Conservation (phyloP, 2,797 vertebrate genomes). For the Podarcis siculus region DNA sequence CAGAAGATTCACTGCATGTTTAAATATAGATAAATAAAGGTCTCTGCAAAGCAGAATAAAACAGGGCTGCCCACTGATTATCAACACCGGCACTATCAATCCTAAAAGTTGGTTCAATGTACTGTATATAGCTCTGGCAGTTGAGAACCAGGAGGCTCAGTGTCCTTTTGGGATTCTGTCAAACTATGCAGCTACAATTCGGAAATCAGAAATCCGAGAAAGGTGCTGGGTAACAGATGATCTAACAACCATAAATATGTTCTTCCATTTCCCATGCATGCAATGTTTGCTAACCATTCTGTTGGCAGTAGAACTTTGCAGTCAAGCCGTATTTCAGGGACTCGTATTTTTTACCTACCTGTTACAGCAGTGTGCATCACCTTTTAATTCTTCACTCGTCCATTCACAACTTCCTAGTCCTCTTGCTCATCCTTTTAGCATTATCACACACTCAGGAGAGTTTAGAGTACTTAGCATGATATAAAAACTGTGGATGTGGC, state of each 20-base stretch:
- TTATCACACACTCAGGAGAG: not conserved
- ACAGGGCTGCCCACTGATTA: not conserved
- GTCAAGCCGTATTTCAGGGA: not conserved
- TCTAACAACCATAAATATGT: conserved; percentile 30
- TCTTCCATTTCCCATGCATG: conserved; percentile 54
- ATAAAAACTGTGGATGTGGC: too few relatives aligned
- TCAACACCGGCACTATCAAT: not conserved
- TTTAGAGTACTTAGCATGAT: not conserved
- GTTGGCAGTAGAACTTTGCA: conserved; percentile 54
- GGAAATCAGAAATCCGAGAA: conserved; percentile 53
- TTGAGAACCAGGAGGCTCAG: conserved; percentile 40
- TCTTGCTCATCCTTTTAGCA: not conserved
- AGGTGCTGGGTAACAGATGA: conserved; percentile 41
- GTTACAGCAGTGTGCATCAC: not conserved
- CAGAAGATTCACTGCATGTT: not conserved
- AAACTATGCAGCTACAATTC: conserved; percentile 54
- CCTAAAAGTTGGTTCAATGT: not conserved
- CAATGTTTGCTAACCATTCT: conserved; percentile 56
- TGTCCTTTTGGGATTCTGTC: conserved; percentile 46
- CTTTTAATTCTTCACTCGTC: not conserved
- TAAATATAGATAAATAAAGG: not conserved
- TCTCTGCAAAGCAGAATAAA: not conserved
- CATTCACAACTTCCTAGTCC: not conserved
- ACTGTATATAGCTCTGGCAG: conserved; percentile 19
- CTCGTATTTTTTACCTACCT: conserved; percentile 42